Conservation (phyloP, 1,140 invertebrate genomes). For the Drosophila funebris region DNA sequence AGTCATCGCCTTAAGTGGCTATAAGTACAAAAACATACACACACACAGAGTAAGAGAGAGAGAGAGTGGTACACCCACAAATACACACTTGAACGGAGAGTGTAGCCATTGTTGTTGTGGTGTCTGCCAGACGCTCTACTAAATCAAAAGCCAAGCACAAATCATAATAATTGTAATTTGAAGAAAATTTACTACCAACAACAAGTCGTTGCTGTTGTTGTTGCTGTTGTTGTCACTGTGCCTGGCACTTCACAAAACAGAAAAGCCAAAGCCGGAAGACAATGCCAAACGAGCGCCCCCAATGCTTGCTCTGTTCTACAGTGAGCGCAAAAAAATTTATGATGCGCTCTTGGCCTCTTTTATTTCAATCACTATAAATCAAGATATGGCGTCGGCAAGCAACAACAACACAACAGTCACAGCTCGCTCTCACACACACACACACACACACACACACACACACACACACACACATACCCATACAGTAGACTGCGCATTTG, state of each 20-base stretch:
- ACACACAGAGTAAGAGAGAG: background rate
- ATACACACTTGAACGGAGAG: background rate
- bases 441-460: slow-evolving; percentile 17
- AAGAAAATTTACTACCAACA: slow-evolving; percentile 81
- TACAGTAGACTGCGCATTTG: slow-evolving; percentile 65
- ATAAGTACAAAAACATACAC: slow-evolving; percentile 34
- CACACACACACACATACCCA: slow-evolving; percentile 14
- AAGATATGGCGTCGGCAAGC: slow-evolving; percentile 69
- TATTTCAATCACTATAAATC: slow-evolving; percentile 83
- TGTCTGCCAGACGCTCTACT: slow-evolving; percentile 60
- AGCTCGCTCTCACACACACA: slow-evolving; percentile 16
- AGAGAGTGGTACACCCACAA: background rate
- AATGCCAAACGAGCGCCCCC: slow-evolving; percentile 61
- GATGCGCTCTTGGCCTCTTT: slow-evolving; percentile 82
- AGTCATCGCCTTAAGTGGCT: slow-evolving; percentile 65
- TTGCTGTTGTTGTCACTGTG: slow-evolving; percentile 42
- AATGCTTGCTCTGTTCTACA: slow-evolving; percentile 8
- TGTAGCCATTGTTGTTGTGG: background rate
- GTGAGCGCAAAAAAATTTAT: slow-evolving; percentile 76
- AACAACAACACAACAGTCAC: slow-evolving; percentile 25
- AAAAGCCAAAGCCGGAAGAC: slow-evolving; percentile 63
- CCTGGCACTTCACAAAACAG: slow-evolving; percentile 68
- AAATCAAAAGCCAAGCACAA: slow-evolving; percentile 79
- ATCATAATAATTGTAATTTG: slow-evolving; percentile 83
- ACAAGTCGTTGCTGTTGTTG: slow-evolving; percentile 22